A percentile compares a stretch with the other conserved stretches of the same genome.
phyloP scores from a whole-genome alignment of 2,797 vertebrate genomes.

The Gila robusta region DNA sequence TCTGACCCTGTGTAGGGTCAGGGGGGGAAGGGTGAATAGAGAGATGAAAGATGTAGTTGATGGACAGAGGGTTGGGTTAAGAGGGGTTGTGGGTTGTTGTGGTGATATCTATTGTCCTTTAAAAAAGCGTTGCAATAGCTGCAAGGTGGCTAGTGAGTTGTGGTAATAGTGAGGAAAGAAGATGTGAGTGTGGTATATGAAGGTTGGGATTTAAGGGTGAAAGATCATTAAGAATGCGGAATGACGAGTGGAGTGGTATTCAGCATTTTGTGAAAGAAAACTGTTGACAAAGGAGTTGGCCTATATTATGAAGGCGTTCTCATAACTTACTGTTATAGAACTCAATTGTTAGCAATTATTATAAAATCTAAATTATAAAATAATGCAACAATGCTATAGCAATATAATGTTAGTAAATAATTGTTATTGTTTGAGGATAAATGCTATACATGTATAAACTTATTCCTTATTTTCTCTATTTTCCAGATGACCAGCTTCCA shows the following conservation, averaged over 20 bases:
- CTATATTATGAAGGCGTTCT: background rate
- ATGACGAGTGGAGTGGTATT: background rate
- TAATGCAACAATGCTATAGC: background rate
- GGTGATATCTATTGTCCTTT: slow-evolving; percentile 83
- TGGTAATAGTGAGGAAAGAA: slow-evolving; percentile 62
- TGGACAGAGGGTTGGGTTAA: slow-evolving; percentile 81
- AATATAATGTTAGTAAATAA: background rate
- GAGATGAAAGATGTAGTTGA: slow-evolving; percentile 84
- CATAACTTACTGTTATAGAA: background rate
- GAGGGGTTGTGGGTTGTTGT: slow-evolving; percentile 86
- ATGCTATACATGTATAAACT: background rate
- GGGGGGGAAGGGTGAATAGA: slow-evolving; percentile 82
- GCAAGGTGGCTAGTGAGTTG: slow-evolving; percentile 83
- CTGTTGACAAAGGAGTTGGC: slow-evolving; percentile 1
- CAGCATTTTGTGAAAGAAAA: slow-evolving; percentile 10
- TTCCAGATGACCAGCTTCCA: slow-evolving; percentile 79
- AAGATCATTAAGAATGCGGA: slow-evolving; percentile 7
- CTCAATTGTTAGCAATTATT: background rate
- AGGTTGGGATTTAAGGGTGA: slow-evolving; percentile 63
- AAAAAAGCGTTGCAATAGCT: slow-evolving; percentile 83
- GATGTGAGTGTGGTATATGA: slow-evolving; percentile 71
- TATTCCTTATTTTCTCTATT: slow-evolving; percentile 15
- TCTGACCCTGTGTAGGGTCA: slow-evolving; percentile 80
- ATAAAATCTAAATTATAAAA: background rate
- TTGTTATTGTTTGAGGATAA: background rate